A percentile compares a stretch with the other conserved stretches of the same genome.
phyloP scores from a whole-genome alignment of 2,113 vertebrate species.

The Oceanodroma tethys region DNA sequence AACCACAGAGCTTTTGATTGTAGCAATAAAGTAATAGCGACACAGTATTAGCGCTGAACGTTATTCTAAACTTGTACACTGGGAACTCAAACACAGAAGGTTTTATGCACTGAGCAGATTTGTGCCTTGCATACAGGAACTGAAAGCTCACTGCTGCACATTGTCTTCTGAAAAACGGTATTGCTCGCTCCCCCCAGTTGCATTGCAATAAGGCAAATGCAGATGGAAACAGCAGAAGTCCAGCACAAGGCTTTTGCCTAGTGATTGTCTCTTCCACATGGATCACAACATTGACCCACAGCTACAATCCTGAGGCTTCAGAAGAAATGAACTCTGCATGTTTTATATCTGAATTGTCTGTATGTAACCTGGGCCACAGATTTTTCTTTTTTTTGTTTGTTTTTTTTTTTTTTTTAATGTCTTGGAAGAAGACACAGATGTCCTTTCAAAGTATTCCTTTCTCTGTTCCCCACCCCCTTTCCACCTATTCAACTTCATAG shows the following conservation, averaged over 20 bases:
- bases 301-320: background rate
- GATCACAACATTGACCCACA: background rate
- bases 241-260: background rate
- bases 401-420: too few relatives aligned
- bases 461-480: background rate
- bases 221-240: background rate
- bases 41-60: background rate
- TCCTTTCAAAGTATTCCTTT: background rate
- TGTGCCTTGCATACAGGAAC: background rate
- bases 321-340: background rate
- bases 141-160: background rate
- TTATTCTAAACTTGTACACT: background rate
- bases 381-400: background rate
- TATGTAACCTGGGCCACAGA: background rate
- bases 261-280: background rate
- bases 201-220: background rate
- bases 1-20: background rate
- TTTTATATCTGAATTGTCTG: background rate
- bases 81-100: background rate
- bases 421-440: background rate
- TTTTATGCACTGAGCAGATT: background rate
- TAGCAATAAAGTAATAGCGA: background rate
- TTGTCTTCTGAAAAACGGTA: background rate
- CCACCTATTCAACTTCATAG: background rate
- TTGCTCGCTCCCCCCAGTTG: background rate